A percentile compares a stretch with the other conserved stretches of the same genome.
These are phyloP conservation scores for Patella pellucida DNA, from an alignment of 2,888 invertebrate genomes.

Conservation along the genomic window DNA sequence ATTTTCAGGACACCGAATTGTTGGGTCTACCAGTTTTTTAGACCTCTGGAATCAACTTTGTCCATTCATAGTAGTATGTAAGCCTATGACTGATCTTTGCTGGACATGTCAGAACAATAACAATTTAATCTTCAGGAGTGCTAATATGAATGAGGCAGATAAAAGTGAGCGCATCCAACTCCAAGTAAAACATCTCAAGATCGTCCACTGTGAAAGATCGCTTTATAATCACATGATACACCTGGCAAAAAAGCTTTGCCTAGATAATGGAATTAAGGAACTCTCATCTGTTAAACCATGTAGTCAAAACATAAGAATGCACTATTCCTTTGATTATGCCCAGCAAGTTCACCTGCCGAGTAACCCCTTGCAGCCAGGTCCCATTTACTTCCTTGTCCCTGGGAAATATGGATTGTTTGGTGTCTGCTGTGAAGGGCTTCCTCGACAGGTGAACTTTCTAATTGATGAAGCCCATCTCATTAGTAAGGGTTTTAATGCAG, in stretches of 20 bases:
- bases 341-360: slow-evolving; percentile 45
- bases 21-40: not conserved
- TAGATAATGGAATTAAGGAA: not conserved
- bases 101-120: slow-evolving; percentile 36
- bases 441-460: slow-evolving; percentile 30
- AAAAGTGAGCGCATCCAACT: not conserved
- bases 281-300: not conserved
- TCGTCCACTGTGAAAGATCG: slow-evolving; percentile 17
- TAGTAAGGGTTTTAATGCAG: slow-evolving; percentile 32
- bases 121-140: slow-evolving; percentile 13
- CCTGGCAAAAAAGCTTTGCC: no score
- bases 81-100: slow-evolving; percentile 34
- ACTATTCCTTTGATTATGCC: slow-evolving; percentile 44
- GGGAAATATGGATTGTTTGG: slow-evolving; percentile 47
- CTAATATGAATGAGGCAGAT: slow-evolving; percentile 17
- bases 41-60: slow-evolving; percentile 22
- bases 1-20: not conserved
- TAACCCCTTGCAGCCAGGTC: slow-evolving; percentile 47
- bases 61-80: slow-evolving; percentile 24
- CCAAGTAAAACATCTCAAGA: slow-evolving; percentile 7
- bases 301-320: slow-evolving; percentile 14
- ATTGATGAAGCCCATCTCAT: slow-evolving; percentile 32
- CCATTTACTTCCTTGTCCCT: slow-evolving; percentile 45
- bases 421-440: slow-evolving; percentile 34
- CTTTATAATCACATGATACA: slow-evolving; percentile 4